Percentiles rank a stretch among this genome's conserved stretches.
phyloP scores from a whole-genome alignment of 2,888 invertebrate genomes.

The Cancer borealis region DNA sequence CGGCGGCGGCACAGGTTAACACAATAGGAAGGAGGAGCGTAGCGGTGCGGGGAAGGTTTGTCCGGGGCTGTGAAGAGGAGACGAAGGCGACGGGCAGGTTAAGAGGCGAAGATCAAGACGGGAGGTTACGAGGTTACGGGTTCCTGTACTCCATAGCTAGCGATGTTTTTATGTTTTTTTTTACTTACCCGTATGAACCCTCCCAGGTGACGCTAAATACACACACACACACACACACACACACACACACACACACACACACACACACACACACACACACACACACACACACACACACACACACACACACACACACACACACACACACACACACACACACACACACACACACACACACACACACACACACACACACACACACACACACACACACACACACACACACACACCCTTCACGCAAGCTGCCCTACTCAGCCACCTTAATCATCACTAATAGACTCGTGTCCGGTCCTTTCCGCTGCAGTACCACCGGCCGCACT shows the following conservation, averaged over 20 bases:
- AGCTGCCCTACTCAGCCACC: neutral
- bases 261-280: neutral
- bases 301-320: neutral
- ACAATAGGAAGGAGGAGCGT: neutral
- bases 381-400: neutral
- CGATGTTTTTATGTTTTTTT: no score
- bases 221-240: neutral
- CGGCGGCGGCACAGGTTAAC: neutral
- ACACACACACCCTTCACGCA: neutral
- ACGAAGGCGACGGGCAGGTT: neutral
- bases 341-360: neutral
- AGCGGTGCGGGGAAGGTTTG: neutral
- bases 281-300: neutral
- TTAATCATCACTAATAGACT: neutral
- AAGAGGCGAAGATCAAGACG: neutral
- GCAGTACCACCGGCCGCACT: neutral
- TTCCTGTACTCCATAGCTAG: neutral
- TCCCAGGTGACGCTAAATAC: neutral
- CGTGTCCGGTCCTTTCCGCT: neutral
- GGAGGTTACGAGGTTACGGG: constrained; percentile 2
- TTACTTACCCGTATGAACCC: neutral
- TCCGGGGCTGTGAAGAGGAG: neutral
- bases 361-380: neutral
- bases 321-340: neutral
- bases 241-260: neutral